Conservation (phyloP, 1,140 invertebrate species). For the Lucilia cuprina region DNA sequence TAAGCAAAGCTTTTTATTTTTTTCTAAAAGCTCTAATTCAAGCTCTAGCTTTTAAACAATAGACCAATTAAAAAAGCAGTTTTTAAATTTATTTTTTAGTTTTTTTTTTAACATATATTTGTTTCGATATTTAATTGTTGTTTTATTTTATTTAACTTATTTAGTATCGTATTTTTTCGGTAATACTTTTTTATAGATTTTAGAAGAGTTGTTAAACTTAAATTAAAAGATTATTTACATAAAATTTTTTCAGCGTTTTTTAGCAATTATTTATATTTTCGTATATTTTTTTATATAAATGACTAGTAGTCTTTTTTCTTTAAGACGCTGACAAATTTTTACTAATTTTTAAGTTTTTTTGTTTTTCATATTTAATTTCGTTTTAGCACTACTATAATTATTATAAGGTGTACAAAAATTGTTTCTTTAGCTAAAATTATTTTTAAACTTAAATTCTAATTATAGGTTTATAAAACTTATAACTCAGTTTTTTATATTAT, state of each 20-base stretch:
- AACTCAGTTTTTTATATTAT: background rate
- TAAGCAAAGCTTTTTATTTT: background rate
- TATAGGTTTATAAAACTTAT: background rate
- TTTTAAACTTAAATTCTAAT: background rate
- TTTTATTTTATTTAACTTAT: background rate
- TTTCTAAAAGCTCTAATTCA: background rate
- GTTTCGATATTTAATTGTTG: background rate
- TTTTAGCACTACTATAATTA: background rate
- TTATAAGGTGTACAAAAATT: conserved; percentile 13
- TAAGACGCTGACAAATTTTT: background rate
- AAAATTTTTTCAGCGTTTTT: background rate
- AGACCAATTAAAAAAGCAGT: background rate
- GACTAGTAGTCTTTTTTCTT: background rate
- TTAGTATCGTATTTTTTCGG: background rate
- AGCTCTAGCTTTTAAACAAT: background rate
- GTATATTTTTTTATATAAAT: background rate
- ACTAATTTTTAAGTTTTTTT: background rate
- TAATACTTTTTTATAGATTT: background rate
- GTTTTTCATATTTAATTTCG: background rate
- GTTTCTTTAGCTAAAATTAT: background rate
- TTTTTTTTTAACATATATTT: background rate
- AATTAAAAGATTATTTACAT: background rate
- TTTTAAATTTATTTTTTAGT: background rate
- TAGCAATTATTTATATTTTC: background rate
- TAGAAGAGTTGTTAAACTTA: background rate